Evolutionary conservation across 2,797 vertebrate genomes (phyloP).

Genomic region (Melanotaenia trifasciata): DNA sequence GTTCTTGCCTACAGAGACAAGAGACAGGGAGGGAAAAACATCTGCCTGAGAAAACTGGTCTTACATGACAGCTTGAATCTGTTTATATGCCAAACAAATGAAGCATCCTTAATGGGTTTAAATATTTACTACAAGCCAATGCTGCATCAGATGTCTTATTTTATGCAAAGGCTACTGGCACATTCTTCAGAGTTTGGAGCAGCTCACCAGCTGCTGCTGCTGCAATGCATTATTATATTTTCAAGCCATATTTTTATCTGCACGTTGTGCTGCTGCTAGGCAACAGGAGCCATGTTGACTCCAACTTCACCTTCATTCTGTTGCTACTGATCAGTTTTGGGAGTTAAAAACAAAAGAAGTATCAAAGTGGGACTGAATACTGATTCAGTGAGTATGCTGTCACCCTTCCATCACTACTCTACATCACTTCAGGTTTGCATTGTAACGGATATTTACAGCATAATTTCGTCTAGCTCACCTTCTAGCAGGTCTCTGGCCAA

Average conservation of each 20-base stretch:
- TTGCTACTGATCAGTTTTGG: conserved; percentile 7
- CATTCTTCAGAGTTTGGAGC: conserved; percentile 55
- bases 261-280: conserved; percentile 74
- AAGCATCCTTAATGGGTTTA: conserved; percentile 41
- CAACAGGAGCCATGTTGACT: conserved; percentile 69
- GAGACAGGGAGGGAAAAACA: background rate
- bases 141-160: conserved; percentile 17
- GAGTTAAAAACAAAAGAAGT: background rate
- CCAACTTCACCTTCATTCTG: conserved; percentile 57
- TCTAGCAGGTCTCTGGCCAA: conserved; percentile 95
- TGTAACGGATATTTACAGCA: background rate
- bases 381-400: too few species aligned
- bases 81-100: conserved; percentile 7
- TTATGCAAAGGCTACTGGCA: conserved; percentile 45
- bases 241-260: conserved; percentile 69
- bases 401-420: too few species aligned
- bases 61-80: conserved; percentile 8
- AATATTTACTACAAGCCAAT: conserved; percentile 59
- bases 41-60: conserved; percentile 6
- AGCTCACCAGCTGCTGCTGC: conserved; percentile 36
- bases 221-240: conserved; percentile 66
- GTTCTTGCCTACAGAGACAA: conserved; percentile 89
- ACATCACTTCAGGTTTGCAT: background rate
- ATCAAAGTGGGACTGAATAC: background rate
- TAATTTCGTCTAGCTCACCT: conserved; percentile 79